Evolutionary conservation across 2,113 vertebrate species (phyloP), one percentile per base, ranked within the genome.

Genomic region (Triplophysa tibetana): DNA sequence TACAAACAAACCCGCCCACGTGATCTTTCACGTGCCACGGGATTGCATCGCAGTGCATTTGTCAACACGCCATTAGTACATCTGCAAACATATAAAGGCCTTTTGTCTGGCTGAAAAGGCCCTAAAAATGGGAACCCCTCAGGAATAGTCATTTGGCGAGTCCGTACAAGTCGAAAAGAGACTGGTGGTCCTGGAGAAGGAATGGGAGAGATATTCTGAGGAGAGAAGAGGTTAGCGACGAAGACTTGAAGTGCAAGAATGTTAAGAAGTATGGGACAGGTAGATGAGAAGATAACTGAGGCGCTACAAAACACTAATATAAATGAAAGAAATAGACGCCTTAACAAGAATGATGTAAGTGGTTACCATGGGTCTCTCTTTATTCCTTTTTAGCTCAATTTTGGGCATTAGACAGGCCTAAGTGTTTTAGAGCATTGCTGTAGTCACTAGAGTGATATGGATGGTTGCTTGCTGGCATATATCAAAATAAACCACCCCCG

Each of bases 1-100:
- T 17, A 58, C 72, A 81, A 69, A 69, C 72, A 69, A 38, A 81
- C 50, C 33, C 45, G 16, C 23, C 70, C 54, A 60, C 43, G 56
- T 68, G 45, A 60, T 50, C 50, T 33, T 77, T 65, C 66, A 62
- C 41, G 38, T 65, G 38, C 58, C 45, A 48, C 2, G 64, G 8
- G 21, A 75, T 26, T 62, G 14, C 72, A 48, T 26, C 19, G 29
- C 66, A 38, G 52, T 38, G 24, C 54, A 9, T 62, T 65, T 69
- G 29, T 63, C 48, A 79, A 63, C 65, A 74, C 23, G 17, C 11
- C 54, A 43, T 62, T 38, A 26, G 21, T 62, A 54, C 2, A 13
- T 4, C 2, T 66, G 23, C 50, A 54, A 65, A 62, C 8, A 29
- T 63, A 62, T 61, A 43, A 26, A 63, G 38, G 21, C 21, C 38